A percentile compares a stretch with the other conserved stretches of the same genome.
Conservation (phyloP, 2,797 vertebrate genomes). For the Ctenosaura bakeri region DNA sequence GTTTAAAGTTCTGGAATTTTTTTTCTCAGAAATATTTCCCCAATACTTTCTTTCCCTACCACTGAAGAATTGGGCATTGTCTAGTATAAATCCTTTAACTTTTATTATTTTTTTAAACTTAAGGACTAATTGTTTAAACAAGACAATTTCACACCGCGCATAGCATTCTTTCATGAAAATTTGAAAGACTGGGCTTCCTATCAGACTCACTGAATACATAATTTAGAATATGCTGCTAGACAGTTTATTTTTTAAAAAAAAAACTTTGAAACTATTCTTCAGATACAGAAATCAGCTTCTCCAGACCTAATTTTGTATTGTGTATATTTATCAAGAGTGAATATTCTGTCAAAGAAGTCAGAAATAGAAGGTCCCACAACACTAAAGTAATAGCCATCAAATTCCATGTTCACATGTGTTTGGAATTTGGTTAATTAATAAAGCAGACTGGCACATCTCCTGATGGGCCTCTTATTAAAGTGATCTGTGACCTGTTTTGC, state of each 20-base stretch:
- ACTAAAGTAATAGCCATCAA: neutral
- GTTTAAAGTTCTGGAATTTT: neutral
- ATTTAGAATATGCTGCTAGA: neutral
- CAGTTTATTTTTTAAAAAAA: neutral
- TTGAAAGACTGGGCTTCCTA: neutral
- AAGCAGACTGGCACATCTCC: neutral
- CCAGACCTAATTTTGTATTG: neutral
- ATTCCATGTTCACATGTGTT: neutral
- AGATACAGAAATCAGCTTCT: neutral
- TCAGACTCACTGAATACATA: neutral
- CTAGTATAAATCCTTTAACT: neutral
- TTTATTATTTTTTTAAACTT: neutral
- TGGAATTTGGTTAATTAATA: neutral
- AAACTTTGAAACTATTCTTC: neutral
- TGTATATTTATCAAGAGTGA: neutral
- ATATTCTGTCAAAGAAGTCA: neutral
- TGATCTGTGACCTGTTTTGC: neutral
- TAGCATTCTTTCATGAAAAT: neutral
- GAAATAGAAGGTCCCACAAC: neutral
- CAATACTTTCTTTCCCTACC: neutral
- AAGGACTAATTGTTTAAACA: neutral
- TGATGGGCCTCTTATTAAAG: neutral
- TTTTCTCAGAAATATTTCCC: neutral
- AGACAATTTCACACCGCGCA: neutral
- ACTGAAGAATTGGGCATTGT: conserved; percentile 31